Base-by-base conservation (phyloP, 2,797 vertebrate genomes). In the Enteromius fasciolatus region DNA sequence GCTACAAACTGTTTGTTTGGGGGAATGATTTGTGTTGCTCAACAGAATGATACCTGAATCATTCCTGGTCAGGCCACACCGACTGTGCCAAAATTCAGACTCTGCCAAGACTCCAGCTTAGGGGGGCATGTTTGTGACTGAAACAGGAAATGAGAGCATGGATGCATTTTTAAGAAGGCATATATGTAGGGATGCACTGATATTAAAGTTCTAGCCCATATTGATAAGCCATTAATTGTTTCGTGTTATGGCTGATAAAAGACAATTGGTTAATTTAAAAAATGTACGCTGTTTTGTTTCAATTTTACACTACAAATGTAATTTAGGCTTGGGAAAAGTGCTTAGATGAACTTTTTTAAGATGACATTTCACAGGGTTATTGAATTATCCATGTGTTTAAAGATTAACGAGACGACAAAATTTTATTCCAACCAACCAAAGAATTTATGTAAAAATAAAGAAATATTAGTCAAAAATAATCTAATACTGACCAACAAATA, bases 21-120 rank as follows among this genome's bases (percentile, higher is more conserved):
- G 36, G 15, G 31, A 72, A 41, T 84, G 15, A 25, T 73, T 59
- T 83, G 48, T 69, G 39, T 83, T 41, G 41, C 17, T 82, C 18
- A 46, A 3, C 66, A n/a, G 73, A 75, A 46, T 76, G 41, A 78
- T 50, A 15, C 17, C 77, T 54, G 15, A 77, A 68, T 87, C 52
- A 44, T 31, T 80, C 78, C 72, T 67, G 8, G 76, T 75, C 76
- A 59, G 79, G 33, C 54, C 66, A 63, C 75, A 82, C 80, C 23
- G 10, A 75, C 67, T 75, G 79, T 87, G 84, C 82, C 80, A 84
- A 84, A 70, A 68, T 25, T 61, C 50, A 64, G 61, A 85, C 12
- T 76, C 33, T 67, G 80, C 44, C 59, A 74, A 81, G 14, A 64
- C 28, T 81, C 70, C 57, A 17, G 67, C 73, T 64, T 85, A 66